Evolutionary conservation across 2,888 invertebrate species (phyloP).

Genomic region (Agrilus mali): DNA sequence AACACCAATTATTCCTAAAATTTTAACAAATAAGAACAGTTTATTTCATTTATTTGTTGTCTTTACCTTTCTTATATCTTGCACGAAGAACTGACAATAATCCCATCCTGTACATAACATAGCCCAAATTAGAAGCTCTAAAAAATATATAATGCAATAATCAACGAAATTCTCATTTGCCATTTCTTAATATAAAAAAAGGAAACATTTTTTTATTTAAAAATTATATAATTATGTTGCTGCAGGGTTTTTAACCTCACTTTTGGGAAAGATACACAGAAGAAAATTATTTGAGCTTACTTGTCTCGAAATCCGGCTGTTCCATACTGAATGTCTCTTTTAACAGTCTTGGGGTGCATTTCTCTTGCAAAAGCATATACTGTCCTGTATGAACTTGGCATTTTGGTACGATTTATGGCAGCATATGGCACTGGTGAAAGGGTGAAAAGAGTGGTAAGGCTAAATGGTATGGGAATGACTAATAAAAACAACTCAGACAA

Average conservation of each 20-base stretch:
- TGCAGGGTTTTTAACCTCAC: too few relatives aligned
- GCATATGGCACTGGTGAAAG: slow-evolving; percentile 1
- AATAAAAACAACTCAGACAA: slow-evolving; percentile 9
- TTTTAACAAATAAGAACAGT: not conserved
- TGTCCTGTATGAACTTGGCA: slow-evolving; percentile 34
- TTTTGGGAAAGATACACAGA: too few relatives aligned
- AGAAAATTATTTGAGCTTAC: slow-evolving; percentile 36
- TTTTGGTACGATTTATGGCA: slow-evolving; percentile 4
- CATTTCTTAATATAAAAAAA: too few relatives aligned
- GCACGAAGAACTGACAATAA: slow-evolving; percentile 82
- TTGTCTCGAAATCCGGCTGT: slow-evolving; percentile 77
- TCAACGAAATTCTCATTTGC: too few relatives aligned
- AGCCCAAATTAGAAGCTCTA: slow-evolving; percentile 75
- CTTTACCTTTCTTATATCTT: slow-evolving; percentile 56
- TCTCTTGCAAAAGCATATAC: slow-evolving; percentile 67
- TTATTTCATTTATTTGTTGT: not conserved
- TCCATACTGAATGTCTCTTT: slow-evolving; percentile 62
- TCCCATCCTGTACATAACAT: slow-evolving; percentile 92
- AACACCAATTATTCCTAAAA: slow-evolving; percentile 70
- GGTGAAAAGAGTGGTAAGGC: slow-evolving; percentile 3
- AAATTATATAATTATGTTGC: too few relatives aligned
- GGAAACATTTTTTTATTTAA: too few relatives aligned
- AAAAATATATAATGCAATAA: slow-evolving; percentile 13
- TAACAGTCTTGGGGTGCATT: slow-evolving; percentile 60
- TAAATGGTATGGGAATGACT: slow-evolving; percentile 6